Evolutionary conservation across 1,140 invertebrate genomes (phyloP).

Genomic region (Episyrphus balteatus): DNA sequence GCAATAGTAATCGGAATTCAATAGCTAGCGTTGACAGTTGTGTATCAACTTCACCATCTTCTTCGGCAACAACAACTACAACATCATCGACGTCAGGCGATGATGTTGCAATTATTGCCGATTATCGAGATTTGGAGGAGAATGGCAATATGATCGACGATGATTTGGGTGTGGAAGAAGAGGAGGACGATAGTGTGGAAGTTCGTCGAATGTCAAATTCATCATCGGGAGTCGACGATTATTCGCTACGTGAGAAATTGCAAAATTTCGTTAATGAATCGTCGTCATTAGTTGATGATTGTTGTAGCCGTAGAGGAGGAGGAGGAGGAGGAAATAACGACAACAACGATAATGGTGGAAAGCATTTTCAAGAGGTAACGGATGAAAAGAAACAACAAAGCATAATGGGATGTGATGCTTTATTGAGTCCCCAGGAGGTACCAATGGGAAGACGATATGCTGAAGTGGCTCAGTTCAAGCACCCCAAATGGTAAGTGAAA

Average conservation of each 20-base stretch:
- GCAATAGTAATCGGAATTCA: constrained; percentile 24
- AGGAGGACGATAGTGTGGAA: not conserved
- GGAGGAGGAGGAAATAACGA: constrained; percentile 8
- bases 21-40: constrained; percentile 33
- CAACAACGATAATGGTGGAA: not conserved
- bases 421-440: constrained; percentile 34
- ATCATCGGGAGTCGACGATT: constrained; percentile 18
- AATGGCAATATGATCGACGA: constrained; percentile 21
- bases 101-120: constrained; percentile 12
- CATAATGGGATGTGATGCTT: constrained; percentile 14
- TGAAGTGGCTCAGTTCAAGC: constrained; percentile 34
- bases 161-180: not conserved
- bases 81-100: constrained; percentile 17
- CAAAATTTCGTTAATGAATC: constrained; percentile 23
- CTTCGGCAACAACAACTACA: constrained; percentile 1
- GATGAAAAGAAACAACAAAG: not conserved
- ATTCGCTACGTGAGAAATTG: constrained; percentile 28
- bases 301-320: constrained; percentile 6
- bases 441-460: constrained; percentile 33
- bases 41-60: constrained; percentile 19
- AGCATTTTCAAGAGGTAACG: not conserved
- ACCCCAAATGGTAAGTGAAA: constrained; percentile 24
- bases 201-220: constrained; percentile 8
- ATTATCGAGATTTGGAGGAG: constrained; percentile 29
- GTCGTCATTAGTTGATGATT: too few species aligned